Percentiles rank a stretch among this genome's conserved stretches.
Evolutionary conservation across 2,797 vertebrate species (phyloP).

Genomic region (Cyprinodon diabolis): DNA sequence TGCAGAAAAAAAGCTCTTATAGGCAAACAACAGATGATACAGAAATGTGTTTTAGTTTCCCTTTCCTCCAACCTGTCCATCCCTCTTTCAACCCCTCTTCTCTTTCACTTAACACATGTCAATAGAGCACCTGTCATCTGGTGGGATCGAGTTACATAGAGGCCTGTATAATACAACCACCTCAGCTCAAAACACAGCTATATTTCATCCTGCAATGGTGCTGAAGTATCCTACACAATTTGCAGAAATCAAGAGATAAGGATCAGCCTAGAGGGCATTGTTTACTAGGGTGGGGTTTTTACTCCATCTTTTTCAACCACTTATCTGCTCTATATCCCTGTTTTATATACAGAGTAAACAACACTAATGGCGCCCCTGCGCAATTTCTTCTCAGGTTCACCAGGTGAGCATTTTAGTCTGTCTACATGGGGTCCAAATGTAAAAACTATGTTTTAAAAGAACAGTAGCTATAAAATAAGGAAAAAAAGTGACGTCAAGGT

Average conservation of each 20-base stretch:
- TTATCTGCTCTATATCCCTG: background rate
- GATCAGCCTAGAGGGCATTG: background rate
- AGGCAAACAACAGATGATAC: background rate
- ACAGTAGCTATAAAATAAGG: background rate
- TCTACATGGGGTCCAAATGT: background rate
- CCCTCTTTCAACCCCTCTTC: background rate
- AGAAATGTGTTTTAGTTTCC: background rate
- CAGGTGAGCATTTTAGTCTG: background rate
- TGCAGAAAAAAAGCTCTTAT: background rate
- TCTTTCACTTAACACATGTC: background rate
- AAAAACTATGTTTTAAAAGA: background rate
- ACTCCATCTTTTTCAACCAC: background rate
- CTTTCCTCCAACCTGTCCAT: background rate
- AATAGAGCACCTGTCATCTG: constrained; percentile 15
- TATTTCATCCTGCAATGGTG: background rate
- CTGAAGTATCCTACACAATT: background rate
- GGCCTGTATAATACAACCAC: background rate
- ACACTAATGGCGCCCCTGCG: background rate
- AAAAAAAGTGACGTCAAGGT: background rate
- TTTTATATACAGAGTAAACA: background rate
- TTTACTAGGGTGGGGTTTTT: background rate
- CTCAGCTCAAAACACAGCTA: background rate
- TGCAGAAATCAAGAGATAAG: background rate
- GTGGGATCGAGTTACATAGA: background rate
- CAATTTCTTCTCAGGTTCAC: background rate